These are phyloP conservation scores for Cochlearius cochlearius DNA, from an alignment of 2,113 vertebrate genomes.

Conservation along the genomic window DNA sequence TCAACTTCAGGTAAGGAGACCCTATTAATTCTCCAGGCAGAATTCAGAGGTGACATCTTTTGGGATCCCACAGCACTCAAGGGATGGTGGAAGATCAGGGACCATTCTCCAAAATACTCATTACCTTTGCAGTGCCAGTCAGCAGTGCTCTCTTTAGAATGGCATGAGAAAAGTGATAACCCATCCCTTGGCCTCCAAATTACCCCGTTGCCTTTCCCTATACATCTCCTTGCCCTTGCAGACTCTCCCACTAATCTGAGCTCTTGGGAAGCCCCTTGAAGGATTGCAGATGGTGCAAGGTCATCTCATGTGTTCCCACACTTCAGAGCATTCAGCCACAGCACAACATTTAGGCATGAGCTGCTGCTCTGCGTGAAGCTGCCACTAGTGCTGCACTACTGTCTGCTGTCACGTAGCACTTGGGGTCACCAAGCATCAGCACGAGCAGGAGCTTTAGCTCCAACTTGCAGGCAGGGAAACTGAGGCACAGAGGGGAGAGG, in stretches of 20 bases:
- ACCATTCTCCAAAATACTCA: not conserved
- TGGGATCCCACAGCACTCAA: not conserved
- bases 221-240: not conserved
- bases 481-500: not conserved
- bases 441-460: not conserved
- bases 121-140: not conserved
- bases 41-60: not conserved
- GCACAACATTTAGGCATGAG: not conserved
- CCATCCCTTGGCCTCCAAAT: not conserved
- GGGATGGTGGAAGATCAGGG: not conserved
- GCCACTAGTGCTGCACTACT: not conserved
- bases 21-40: not conserved
- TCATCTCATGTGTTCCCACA: rapidly evolving
- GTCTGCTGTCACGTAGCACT: rapidly evolving
- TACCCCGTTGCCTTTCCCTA: not conserved
- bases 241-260: not conserved
- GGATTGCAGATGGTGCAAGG: not conserved
- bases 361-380: not conserved
- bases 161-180: not conserved
- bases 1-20: constrained; percentile 89
- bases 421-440: not conserved
- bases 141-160: not conserved
- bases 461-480: not conserved
- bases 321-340: not conserved
- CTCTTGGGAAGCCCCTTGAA: not conserved